These are phyloP conservation scores for Gymnocephalus cernua DNA, from an alignment of 2,113 vertebrate species.

Conservation along the genomic window DNA sequence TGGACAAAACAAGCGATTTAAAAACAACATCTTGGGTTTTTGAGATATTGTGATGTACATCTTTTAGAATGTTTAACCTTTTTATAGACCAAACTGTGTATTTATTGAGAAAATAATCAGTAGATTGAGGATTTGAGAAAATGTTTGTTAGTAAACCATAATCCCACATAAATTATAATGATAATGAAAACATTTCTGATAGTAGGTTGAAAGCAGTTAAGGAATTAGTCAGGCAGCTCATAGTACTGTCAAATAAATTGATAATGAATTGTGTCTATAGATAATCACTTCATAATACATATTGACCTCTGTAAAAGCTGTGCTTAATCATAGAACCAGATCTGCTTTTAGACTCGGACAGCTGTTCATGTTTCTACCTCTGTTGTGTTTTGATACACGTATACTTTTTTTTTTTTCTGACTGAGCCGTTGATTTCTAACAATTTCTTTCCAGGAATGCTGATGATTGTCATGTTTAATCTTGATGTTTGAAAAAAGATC, in stretches of 20 bases:
- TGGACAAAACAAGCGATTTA: not conserved
- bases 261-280: not conserved
- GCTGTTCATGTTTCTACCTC: not conserved
- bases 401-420: not conserved
- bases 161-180: not conserved
- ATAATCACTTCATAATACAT: not conserved
- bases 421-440: no score
- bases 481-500: conserved; percentile 36
- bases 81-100: not conserved
- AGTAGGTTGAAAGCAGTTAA: not conserved
- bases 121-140: not conserved
- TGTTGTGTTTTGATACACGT: not conserved
- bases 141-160: not conserved
- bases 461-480: conserved; percentile 43
- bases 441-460: not conserved
- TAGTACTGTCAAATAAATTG: not conserved
- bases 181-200: not conserved
- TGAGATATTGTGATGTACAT: not conserved
- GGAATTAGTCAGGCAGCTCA: not conserved
- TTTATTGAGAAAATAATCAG: not conserved
- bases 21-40: not conserved
- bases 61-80: not conserved
- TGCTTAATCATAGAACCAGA: not conserved
- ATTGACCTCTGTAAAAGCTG: not conserved
- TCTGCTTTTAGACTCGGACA: conserved; percentile 5